phyloP scores from a whole-genome alignment of 2,888 invertebrate species.

The Eurytoma californica region DNA sequence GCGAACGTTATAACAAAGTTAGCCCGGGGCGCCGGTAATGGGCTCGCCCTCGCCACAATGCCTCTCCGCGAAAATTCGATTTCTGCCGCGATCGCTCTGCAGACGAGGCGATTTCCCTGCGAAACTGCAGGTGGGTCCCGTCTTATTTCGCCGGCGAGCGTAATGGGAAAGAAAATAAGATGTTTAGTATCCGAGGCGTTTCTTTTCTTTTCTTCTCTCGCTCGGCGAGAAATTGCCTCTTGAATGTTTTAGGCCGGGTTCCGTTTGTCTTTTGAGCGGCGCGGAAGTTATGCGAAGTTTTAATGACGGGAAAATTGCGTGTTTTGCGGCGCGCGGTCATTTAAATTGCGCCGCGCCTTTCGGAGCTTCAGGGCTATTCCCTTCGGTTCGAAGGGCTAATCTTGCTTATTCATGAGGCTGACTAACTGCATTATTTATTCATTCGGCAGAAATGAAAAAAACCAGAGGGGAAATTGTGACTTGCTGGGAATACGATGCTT shows the following conservation, averaged over 20 bases:
- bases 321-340: slow-evolving; percentile 1
- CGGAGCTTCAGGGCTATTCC: neutral
- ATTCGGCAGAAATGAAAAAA: neutral
- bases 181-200: neutral
- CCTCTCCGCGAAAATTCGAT: slow-evolving; percentile 59
- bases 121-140: slow-evolving; percentile 5
- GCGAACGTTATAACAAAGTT: slow-evolving; percentile 59
- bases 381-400: neutral
- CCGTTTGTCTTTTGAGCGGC: slow-evolving; percentile 12
- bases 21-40: slow-evolving; percentile 58
- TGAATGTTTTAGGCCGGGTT: slow-evolving; percentile 17
- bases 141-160: neutral
- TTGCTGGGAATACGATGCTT: too few species aligned
- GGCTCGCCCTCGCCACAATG: slow-evolving; percentile 57
- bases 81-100: slow-evolving; percentile 43
- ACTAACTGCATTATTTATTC: slow-evolving; percentile 10
- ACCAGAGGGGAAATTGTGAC: too few species aligned
- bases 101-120: slow-evolving; percentile 21
- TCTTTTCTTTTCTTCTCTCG: neutral
- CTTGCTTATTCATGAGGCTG: slow-evolving; percentile 24
- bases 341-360: slow-evolving; percentile 13
- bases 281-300: slow-evolving; percentile 15
- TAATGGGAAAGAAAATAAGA: slow-evolving; percentile 38
- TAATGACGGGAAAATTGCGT: slow-evolving; percentile 35
- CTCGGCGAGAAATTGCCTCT: slow-evolving; percentile 32